A percentile compares a stretch with the other conserved stretches of the same genome.
Evolutionary conservation across 2,113 vertebrate species (phyloP).

Genomic region (Pseudolaguvia tuberculata): DNA sequence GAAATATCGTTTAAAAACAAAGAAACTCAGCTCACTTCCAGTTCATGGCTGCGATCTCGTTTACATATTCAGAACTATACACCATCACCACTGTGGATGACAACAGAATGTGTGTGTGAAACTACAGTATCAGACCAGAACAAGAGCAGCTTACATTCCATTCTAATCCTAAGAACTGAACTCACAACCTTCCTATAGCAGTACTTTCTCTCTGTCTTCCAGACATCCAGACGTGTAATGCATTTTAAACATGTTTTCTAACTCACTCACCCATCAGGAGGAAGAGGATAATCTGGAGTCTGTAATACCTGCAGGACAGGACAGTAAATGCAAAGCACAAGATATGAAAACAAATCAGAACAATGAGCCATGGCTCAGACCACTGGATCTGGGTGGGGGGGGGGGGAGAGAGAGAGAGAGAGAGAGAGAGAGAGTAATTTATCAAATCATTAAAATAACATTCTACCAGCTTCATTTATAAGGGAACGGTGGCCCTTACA

Average conservation of each 20-base stretch:
- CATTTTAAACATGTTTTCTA: background rate
- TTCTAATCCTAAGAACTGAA: no score
- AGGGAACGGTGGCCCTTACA: slow-evolving; percentile 55
- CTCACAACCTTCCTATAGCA: no score
- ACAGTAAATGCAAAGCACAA: slow-evolving; percentile 77
- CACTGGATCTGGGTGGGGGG: slow-evolving; percentile 75
- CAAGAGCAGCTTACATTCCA: no score
- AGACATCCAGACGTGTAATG: background rate
- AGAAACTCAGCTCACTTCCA: slow-evolving; percentile 75
- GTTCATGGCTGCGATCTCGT: slow-evolving; percentile 89
- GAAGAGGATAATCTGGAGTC: slow-evolving; percentile 82
- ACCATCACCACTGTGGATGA: slow-evolving; percentile 74
- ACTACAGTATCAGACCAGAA: no score
- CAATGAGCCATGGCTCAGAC: slow-evolving; percentile 88
- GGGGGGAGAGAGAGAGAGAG: background rate
- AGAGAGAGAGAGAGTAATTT: no score
- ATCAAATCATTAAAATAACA: no score
- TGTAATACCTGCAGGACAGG: slow-evolving; percentile 73
- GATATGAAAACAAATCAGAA: slow-evolving; percentile 75
- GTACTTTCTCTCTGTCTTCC: no score
- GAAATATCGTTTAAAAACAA: background rate
- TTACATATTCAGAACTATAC: slow-evolving; percentile 85
- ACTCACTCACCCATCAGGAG: slow-evolving; percentile 81
- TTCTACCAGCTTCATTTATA: background rate
- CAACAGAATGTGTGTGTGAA: background rate